phyloP scores from a whole-genome alignment of 1,140 invertebrate genomes.

The Drosophila varians region DNA sequence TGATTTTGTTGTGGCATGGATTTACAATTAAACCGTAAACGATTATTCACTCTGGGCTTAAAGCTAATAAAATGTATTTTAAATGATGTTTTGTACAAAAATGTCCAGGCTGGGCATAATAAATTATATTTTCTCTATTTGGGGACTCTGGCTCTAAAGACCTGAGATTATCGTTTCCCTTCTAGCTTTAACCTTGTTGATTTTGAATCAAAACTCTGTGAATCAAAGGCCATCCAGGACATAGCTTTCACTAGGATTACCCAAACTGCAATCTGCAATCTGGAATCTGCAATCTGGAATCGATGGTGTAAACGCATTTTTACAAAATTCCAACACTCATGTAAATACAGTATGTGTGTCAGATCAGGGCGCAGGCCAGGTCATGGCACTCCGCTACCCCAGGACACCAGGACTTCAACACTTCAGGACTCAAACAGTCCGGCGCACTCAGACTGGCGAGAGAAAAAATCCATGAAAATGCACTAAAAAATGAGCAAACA shows the following conservation, averaged over 20 bases:
- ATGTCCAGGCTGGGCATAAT: no score
- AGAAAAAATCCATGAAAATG: constrained; percentile 56
- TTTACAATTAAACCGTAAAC: neutral
- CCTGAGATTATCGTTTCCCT: no score
- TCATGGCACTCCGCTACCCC: constrained; percentile 16
- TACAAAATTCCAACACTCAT: constrained; percentile 72
- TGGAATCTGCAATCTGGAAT: constrained; percentile 1
- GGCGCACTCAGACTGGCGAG: constrained; percentile 1
- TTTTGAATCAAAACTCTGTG: neutral
- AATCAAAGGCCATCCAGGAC: constrained; percentile 23
- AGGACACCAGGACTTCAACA: neutral
- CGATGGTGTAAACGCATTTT: constrained; percentile 64
- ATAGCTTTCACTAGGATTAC: constrained; percentile 48
- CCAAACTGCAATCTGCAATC: neutral
- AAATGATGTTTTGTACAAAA: no score
- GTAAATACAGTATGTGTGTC: constrained; percentile 42
- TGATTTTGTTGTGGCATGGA: neutral
- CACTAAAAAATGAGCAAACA: constrained; percentile 58
- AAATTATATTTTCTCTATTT: no score
- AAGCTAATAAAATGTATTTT: neutral
- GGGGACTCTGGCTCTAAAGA: no score
- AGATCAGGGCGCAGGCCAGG: constrained; percentile 20
- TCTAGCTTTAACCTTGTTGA: neutral
- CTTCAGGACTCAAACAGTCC: neutral
- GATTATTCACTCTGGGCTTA: neutral